These are phyloP conservation scores for Tridacna gigas DNA, from an alignment of 2,888 invertebrate genomes.

Conservation along the genomic window DNA sequence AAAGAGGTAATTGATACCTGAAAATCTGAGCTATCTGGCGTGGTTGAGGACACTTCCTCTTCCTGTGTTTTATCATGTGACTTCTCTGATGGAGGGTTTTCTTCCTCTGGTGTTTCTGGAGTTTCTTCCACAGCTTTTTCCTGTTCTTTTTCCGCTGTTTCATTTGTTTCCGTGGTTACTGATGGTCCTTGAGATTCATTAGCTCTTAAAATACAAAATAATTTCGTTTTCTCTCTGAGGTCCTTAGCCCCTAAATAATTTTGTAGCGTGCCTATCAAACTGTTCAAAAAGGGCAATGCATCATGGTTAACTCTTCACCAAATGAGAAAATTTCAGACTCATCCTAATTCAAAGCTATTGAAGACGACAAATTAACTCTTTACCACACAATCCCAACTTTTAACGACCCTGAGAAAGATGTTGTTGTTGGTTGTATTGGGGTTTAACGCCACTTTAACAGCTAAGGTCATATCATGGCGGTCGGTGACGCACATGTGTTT, in stretches of 20 bases:
- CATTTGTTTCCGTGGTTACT: not conserved
- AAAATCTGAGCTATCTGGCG: constrained; percentile 34
- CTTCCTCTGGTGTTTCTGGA: not conserved
- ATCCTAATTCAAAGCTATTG: not conserved
- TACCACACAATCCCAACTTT: not conserved
- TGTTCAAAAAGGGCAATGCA: too few species aligned
- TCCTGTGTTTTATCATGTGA: constrained; percentile 43
- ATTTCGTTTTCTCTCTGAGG: too few species aligned
- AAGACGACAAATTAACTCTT: not conserved
- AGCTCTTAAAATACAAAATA: not conserved
- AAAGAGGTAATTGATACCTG: constrained; percentile 26
- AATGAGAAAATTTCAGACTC: not conserved
- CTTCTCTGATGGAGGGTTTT: not conserved
- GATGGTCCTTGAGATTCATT: not conserved
- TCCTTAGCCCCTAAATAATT: too few species aligned
- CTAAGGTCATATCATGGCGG: too few species aligned
- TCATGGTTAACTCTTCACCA: not conserved
- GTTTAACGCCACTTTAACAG: too few species aligned
- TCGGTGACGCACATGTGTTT: too few species aligned
- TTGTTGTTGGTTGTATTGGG: too few species aligned
- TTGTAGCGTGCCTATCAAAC: too few species aligned
- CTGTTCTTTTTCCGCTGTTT: not conserved
- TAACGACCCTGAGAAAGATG: too few species aligned
- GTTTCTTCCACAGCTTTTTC: not conserved
- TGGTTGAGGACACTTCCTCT: constrained; percentile 55